These are phyloP conservation scores for Pithys albifrons DNA, from an alignment of 2,113 vertebrate species.

Conservation along the genomic window DNA sequence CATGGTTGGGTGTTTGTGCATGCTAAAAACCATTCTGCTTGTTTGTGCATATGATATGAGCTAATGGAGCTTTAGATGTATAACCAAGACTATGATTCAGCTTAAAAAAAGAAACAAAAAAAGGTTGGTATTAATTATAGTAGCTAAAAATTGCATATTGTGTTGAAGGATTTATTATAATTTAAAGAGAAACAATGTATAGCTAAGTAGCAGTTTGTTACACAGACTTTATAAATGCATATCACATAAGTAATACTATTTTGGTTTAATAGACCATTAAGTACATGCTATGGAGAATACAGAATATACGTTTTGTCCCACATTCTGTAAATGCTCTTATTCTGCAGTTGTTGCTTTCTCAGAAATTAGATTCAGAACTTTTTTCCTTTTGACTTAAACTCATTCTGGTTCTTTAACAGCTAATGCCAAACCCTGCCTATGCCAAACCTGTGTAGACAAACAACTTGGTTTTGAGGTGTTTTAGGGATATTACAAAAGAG, in stretches of 20 bases:
- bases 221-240: background rate
- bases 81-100: background rate
- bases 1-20: background rate
- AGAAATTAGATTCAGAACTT: background rate
- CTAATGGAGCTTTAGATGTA: background rate
- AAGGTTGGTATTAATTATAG: background rate
- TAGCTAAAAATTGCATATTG: background rate
- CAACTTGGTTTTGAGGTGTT: background rate
- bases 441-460: background rate
- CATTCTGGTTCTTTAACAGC: background rate
- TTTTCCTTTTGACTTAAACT: background rate
- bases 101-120: background rate
- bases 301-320: background rate
- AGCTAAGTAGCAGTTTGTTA: background rate
- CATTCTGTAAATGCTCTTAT: background rate
- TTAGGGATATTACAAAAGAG: background rate
- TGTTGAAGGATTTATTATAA: background rate
- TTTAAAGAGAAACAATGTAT: background rate
- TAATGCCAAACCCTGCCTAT: background rate
- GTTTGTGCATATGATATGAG: background rate
- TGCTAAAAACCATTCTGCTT: background rate
- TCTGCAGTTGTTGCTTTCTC: background rate
- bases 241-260: background rate
- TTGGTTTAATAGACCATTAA: background rate
- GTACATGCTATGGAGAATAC: background rate